Percentiles rank a stretch among this genome's conserved stretches.
These are phyloP conservation scores for Akabosia matsudoensis DNA, from an alignment of 1,140 invertebrate species.

Conservation along the genomic window DNA sequence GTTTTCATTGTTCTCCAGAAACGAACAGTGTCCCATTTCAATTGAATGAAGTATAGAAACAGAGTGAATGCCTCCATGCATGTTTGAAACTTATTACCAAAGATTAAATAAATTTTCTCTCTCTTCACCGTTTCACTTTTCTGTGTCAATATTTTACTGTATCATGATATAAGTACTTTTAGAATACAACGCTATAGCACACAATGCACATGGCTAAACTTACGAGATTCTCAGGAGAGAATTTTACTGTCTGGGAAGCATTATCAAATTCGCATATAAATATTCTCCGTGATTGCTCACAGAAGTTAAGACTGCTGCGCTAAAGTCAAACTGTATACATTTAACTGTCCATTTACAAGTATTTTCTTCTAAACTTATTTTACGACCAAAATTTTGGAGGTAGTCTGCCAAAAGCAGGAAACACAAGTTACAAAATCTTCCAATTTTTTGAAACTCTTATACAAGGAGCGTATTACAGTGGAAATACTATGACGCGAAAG, in stretches of 20 bases:
- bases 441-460: too few species aligned
- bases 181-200: too few species aligned
- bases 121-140: too few species aligned
- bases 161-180: too few species aligned
- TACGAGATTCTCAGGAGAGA: not conserved
- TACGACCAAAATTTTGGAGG: too few species aligned
- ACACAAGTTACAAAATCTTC: too few species aligned
- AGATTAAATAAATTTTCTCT: not conserved
- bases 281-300: not conserved
- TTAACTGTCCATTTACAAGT: too few species aligned
- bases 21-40: slow-evolving; percentile 1
- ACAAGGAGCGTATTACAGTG: not conserved
- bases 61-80: slow-evolving; percentile 9
- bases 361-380: too few species aligned
- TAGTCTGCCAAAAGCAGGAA: too few species aligned
- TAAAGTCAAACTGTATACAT: too few species aligned
- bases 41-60: not conserved
- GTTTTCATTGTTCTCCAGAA: slow-evolving; percentile 25
- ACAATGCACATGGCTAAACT: not conserved
- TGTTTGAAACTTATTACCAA: not conserved
- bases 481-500: not conserved
- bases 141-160: too few species aligned
- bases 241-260: not conserved
- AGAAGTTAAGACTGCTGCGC: too few species aligned
- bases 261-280: not conserved